Base-by-base conservation (phyloP, 2,888 invertebrate genomes). In the Drosophila mimetica region DNA sequence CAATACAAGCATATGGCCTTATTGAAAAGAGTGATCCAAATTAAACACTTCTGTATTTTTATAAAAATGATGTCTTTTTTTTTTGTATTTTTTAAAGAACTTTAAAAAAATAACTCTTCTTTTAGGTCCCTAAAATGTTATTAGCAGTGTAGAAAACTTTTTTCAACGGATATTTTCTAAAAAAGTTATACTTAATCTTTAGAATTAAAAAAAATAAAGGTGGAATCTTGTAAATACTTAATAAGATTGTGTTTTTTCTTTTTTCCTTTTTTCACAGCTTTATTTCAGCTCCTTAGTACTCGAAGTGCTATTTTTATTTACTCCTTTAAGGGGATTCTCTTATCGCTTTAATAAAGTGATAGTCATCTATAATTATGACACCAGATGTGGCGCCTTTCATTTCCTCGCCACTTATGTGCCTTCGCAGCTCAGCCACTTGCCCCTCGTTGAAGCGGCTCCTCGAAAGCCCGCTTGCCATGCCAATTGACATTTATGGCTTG, bases 401-500 rank as follows among this genome's bases (percentile, higher is more conserved):
- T 73, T 78, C 48, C 66, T 64, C n/a, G 42, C 59, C 64, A 63
- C 75, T 71, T 55, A 61, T 69, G 51, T 50, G 41, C 18, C 47
- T 71, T 57, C 39, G 34, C 41, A 18, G 64, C 39, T 34, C 34
- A 16, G 60, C 64, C 55, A 25, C 48, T 22, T 64, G 55, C 30
- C 22, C 58, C 58, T 13, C 47, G 28, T 42, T 30, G 11, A 30
- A 30, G 9, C 11, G 47, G 48, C 54, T 58, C 50, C 58, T 48
- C 58, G 63, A 67, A 58, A 42, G 46, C 65, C 74, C 75, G 58
- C 60, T 59, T 74, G 65, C 74, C 59, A 54, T 63, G 59, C 74
- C 82, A 81, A 81, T 84, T 81, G 84, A 79, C 82, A 81, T 84
- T 82, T 82, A 84, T 81, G 79, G 77, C 71, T 79, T 83, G 84